These are phyloP conservation scores for Carcinoscorpius rotundicauda DNA, from an alignment of 1,140 invertebrate species.

Conservation along the genomic window DNA sequence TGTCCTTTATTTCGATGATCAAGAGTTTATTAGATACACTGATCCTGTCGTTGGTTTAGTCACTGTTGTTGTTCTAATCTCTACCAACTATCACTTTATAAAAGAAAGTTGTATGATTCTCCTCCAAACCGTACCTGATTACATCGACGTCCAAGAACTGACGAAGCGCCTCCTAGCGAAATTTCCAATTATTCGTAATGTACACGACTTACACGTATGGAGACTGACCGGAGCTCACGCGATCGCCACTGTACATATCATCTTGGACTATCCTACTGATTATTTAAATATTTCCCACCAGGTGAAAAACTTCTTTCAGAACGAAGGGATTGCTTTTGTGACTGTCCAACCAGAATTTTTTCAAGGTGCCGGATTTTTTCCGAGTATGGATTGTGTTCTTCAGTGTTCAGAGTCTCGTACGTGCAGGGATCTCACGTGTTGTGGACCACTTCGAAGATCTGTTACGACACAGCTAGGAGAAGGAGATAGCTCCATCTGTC, in stretches of 20 bases:
- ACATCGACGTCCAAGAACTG: conserved; percentile 73
- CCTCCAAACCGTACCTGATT: conserved; percentile 64
- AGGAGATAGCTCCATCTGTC: too few species aligned
- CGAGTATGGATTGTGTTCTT: conserved; percentile 51
- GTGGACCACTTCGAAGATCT: conserved; percentile 42
- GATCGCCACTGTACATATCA: conserved; percentile 84
- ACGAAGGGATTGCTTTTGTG: conserved; percentile 74
- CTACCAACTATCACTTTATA: conserved; percentile 53
- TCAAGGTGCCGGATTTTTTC: too few species aligned
- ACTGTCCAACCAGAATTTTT: conserved; percentile 88
- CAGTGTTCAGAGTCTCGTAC: conserved; percentile 74
- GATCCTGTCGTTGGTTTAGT: conserved; percentile 15
- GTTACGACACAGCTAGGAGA: too few species aligned
- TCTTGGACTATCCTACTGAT: conserved; percentile 46
- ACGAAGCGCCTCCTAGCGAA: conserved; percentile 39
- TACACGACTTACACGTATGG: conserved; percentile 92
- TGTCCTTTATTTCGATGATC: conserved; percentile 46
- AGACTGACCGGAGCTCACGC: conserved; percentile 82
- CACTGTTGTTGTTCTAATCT: conserved; percentile 46
- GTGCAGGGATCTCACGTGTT: conserved; percentile 72
- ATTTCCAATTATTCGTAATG: conserved; percentile 73
- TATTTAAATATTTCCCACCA: conserved; percentile 86
- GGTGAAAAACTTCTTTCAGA: conserved; percentile 87
- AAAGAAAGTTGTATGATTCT: conserved; percentile 59
- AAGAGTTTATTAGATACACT: conserved; percentile 13